Conservation (phyloP, 64 coral and sea anemone genomes). For the Platygyra sinensis region DNA sequence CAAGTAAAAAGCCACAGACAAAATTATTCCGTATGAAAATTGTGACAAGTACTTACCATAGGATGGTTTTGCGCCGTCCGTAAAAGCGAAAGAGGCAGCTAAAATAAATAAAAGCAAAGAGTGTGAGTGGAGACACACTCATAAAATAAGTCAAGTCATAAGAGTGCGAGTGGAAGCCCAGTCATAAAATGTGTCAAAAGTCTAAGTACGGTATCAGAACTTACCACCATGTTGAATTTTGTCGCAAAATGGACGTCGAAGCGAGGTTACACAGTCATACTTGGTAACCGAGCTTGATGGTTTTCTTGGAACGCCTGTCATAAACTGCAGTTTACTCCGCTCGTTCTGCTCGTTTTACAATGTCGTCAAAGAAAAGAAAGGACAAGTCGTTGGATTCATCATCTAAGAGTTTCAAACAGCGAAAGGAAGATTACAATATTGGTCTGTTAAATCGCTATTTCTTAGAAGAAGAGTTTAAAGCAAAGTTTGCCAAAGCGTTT, state of each 20-base stretch:
- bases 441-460: conserved; percentile 63
- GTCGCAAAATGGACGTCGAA: background rate
- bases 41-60: conserved; percentile 67
- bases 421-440: background rate
- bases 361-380: conserved; percentile 49
- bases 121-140: background rate
- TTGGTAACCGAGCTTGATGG: background rate
- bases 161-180: background rate
- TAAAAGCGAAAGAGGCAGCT: conserved; percentile 96
- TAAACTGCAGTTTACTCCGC: background rate
- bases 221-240: conserved; percentile 98
- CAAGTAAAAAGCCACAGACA: too few species aligned
- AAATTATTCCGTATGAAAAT: background rate
- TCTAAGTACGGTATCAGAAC: background rate
- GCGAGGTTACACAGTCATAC: background rate
- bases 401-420: conserved; percentile 30
- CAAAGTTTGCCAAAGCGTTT: conserved; percentile 48
- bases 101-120: background rate
- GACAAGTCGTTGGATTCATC: background rate
- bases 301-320: conserved; percentile 36
- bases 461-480: conserved; percentile 59
- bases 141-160: too few species aligned
- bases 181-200: background rate
- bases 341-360: too few species aligned
- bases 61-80: conserved; percentile 98